phyloP scores from a whole-genome alignment of 1,140 invertebrate species.

The Amphibalanus amphitrite region DNA sequence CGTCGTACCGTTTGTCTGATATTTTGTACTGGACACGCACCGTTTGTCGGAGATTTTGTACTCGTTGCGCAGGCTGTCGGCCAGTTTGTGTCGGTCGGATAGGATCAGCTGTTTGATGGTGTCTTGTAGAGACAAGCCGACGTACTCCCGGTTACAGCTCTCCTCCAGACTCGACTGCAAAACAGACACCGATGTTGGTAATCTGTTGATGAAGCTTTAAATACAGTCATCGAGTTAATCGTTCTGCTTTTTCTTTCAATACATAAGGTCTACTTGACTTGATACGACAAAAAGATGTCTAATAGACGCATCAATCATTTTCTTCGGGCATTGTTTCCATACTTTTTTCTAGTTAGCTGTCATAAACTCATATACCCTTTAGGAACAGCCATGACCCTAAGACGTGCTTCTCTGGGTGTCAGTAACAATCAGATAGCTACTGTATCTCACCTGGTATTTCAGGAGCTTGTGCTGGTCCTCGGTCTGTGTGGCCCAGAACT shows the following conservation, averaged over 20 bases:
- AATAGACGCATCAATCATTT: not conserved
- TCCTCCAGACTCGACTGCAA: not conserved
- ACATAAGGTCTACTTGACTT: not conserved
- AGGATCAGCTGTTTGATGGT: not conserved
- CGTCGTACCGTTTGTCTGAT: not conserved
- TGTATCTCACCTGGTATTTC: not conserved
- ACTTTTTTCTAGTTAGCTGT: not conserved
- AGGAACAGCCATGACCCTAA: too few species aligned
- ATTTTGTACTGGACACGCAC: not conserved
- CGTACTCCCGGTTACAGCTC: not conserved
- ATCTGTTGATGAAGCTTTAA: not conserved
- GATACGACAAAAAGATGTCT: not conserved
- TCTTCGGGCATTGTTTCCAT: not conserved
- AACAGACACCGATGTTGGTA: not conserved
- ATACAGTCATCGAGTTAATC: not conserved
- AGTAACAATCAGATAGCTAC: too few species aligned
- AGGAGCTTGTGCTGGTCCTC: not conserved
- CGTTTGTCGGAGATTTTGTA: conserved; percentile 2
- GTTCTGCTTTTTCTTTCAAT: not conserved
- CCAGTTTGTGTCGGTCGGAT: not conserved
- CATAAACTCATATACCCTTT: too few species aligned
- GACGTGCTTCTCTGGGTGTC: too few species aligned
- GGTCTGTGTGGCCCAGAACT: not conserved
- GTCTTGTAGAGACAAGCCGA: not conserved
- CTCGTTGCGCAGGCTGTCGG: not conserved